phyloP scores from a whole-genome alignment of 2,888 invertebrate species.

The Euplagia quadripunctaria region DNA sequence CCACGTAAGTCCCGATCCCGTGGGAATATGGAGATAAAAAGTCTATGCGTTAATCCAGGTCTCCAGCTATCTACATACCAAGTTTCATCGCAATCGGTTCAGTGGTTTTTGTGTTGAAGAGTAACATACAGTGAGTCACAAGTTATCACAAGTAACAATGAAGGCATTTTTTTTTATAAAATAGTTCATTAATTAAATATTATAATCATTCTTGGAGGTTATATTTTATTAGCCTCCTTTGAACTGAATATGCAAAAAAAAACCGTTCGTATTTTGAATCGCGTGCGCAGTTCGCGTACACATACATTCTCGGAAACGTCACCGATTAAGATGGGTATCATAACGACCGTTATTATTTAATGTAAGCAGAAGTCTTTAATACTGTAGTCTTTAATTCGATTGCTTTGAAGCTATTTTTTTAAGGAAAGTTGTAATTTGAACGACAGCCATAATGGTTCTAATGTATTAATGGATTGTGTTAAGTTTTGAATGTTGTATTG shows the following conservation, averaged over 20 bases:
- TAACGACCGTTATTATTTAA: conserved; percentile 62
- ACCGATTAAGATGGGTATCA: conserved; percentile 70
- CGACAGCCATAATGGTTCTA: not conserved
- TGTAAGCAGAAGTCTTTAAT: conserved; percentile 57
- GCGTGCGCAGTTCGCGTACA: conserved; percentile 51
- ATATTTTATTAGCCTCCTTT: not conserved
- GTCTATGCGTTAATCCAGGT: no score
- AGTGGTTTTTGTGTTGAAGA: no score
- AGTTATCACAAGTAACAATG: no score
- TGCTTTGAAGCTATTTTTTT: conserved; percentile 40
- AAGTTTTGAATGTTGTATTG: not conserved
- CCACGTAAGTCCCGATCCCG: no score
- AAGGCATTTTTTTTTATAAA: not conserved
- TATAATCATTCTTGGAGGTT: not conserved
- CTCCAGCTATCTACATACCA: no score
- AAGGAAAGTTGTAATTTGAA: conserved; percentile 6
- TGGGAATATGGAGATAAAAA: no score
- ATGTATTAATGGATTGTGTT: no score
- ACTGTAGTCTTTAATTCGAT: conserved; percentile 61
- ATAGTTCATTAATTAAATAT: not conserved
- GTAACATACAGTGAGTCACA: no score
- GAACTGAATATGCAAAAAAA: conserved; percentile 11
- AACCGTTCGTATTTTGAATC: conserved; percentile 47
- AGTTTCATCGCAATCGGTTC: no score
- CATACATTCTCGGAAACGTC: conserved; percentile 57